Conservation (phyloP, 2,113 vertebrate species). For the Lagopus muta region DNA sequence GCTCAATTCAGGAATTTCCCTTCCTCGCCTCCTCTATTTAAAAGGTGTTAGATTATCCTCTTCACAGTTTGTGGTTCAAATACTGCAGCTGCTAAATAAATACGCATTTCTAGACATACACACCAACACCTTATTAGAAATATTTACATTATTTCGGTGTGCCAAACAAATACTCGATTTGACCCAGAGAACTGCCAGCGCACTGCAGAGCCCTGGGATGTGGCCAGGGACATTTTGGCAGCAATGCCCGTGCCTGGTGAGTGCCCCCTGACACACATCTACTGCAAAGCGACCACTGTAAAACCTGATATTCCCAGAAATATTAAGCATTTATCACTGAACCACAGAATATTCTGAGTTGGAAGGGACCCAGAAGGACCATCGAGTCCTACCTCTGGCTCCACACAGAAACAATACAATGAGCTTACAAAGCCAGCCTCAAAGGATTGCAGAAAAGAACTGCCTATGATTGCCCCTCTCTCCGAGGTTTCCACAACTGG, state of each 20-base stretch:
- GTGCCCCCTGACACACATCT: not conserved
- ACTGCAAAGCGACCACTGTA: not conserved
- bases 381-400: not conserved
- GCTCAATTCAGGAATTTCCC: not conserved
- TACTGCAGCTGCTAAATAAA: not conserved
- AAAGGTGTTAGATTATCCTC: not conserved
- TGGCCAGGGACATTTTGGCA: not conserved
- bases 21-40: not conserved
- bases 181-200: not conserved
- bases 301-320: not conserved
- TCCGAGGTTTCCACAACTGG: not conserved
- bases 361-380: not conserved
- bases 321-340: not conserved
- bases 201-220: not conserved
- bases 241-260: no score
- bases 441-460: not conserved
- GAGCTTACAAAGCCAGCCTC: not conserved
- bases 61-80: not conserved
- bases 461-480: not conserved
- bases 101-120: not conserved
- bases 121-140: not conserved
- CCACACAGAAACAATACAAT: not conserved
- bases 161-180: not conserved
- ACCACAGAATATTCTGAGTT: not conserved
- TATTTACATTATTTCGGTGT: not conserved